phyloP scores from a whole-genome alignment of 1,140 invertebrate genomes.

The Cylas formicarius region DNA sequence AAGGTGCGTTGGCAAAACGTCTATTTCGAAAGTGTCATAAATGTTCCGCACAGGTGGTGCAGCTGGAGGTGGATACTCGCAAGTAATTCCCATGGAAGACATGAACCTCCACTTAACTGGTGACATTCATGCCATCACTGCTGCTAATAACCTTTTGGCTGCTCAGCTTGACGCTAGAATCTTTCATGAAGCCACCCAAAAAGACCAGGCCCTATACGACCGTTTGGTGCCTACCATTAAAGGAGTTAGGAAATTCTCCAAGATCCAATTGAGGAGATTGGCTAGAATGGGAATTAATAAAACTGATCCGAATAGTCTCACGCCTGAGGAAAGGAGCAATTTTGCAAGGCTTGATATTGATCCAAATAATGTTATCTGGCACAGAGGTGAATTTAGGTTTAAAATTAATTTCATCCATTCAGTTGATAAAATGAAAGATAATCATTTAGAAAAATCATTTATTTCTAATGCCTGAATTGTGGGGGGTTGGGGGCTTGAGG shows the following conservation, averaged over 20 bases:
- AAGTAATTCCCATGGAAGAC: slow-evolving; percentile 99
- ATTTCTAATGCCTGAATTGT: too few relatives aligned
- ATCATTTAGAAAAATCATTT: too few relatives aligned
- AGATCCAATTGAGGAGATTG: slow-evolving; percentile 74
- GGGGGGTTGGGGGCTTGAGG: too few relatives aligned
- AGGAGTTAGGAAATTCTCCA: slow-evolving; percentile 70
- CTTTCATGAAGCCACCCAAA: slow-evolving; percentile 91
- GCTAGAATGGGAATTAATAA: slow-evolving; percentile 81
- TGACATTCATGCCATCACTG: slow-evolving; percentile 96
- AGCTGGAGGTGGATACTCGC: slow-evolving; percentile 69
- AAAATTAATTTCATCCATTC: too few relatives aligned
- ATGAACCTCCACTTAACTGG: slow-evolving; percentile 99
- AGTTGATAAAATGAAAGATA: too few relatives aligned
- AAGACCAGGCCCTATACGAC: slow-evolving; percentile 78
- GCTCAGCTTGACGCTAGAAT: slow-evolving; percentile 91
- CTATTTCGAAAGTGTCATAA: slow-evolving; percentile 5
- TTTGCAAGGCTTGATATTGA: slow-evolving; percentile 92
- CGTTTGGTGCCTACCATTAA: slow-evolving; percentile 78
- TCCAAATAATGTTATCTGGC: slow-evolving; percentile 84
- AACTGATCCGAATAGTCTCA: slow-evolving; percentile 75
- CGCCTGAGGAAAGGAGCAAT: slow-evolving; percentile 65
- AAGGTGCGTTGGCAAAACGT: slow-evolving; percentile 51
- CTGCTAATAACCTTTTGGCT: slow-evolving; percentile 95
- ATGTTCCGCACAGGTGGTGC: slow-evolving; percentile 22
- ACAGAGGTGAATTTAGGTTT: slow-evolving; percentile 76